These are phyloP conservation scores for Pristionchus pacificus DNA, from an alignment of 1,140 invertebrate genomes.

Conservation along the genomic window DNA sequence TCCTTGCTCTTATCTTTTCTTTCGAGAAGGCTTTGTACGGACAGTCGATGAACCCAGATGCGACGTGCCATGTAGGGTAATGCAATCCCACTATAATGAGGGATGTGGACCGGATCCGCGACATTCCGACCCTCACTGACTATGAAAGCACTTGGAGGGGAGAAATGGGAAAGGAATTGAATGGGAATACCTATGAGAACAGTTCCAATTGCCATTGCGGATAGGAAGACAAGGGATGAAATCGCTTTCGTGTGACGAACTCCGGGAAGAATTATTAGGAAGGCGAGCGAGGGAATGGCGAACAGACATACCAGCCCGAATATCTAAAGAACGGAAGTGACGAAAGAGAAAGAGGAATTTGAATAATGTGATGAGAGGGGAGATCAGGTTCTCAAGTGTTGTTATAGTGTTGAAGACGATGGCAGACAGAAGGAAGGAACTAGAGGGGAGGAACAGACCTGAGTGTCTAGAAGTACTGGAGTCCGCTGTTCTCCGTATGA, in stretches of 20 bases:
- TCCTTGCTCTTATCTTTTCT: not conserved
- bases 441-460: not conserved
- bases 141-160: not conserved
- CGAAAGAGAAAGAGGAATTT: no score
- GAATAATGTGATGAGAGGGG: no score
- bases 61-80: not conserved
- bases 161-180: constrained; percentile 13
- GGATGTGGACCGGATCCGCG: not conserved
- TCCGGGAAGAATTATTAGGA: constrained; percentile 47
- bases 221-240: constrained; percentile 44
- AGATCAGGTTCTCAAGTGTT: no score
- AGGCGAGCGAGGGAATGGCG: constrained; percentile 40
- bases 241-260: constrained; percentile 35
- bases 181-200: constrained; percentile 39
- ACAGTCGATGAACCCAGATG: not conserved
- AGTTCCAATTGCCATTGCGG: constrained; percentile 42
- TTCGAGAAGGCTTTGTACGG: not conserved
- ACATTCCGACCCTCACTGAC: no score
- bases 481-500: constrained; percentile 50
- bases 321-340: constrained; percentile 29
- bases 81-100: not conserved
- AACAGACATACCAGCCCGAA: constrained; percentile 37
- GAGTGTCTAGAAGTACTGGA: constrained; percentile 42
- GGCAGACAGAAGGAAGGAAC: no score
- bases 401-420: not conserved